Evolutionary conservation across 2,888 invertebrate species (phyloP), one percentile per base, ranked within the genome.

Genomic region (Cataglyphis altisquamis): DNA sequence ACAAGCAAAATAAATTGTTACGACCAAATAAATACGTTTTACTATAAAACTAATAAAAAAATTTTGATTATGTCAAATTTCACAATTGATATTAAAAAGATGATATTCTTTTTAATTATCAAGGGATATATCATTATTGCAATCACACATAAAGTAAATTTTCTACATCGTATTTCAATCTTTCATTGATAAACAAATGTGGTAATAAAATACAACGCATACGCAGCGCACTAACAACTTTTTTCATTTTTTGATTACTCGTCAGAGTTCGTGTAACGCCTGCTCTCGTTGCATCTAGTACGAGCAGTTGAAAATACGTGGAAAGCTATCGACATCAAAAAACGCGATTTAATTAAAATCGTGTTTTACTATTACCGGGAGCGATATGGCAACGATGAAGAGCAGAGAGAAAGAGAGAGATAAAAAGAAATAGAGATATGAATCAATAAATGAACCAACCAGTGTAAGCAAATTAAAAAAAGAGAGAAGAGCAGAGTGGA

Each of bases 291-390:
- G 41, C 36, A 10, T 45, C 2, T 32, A 18, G 32, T 36, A 72
- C 57, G 18, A 60, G 25, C 25, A 25, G 48, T 60, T 73, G 55
- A 60, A 80, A 80, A 80, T 78, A 78, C 45, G 45, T 25, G 25
- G 72, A 72, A 77, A 80, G 73, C 78, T 72, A 78, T 78, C 60
- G 73, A 70, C 73, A 64, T 78, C 73, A 60, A 60, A 80, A 80
- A 80, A 72, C 78, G 73, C 36, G 78, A 80, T 80, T 72, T 73
- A 80, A 80, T 80, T 80, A 80, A 80, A 80, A 80, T 45, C 73
- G 78, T 80, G 78, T 80, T 80, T 78, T 45, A 72, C 60, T 73
- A 78, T 78, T 78, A 80, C 60, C 55, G 41, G 15, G 70, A 72
- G 60, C 67, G 68, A 18, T 36, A 67, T 12, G 21, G 12, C 57